Evolutionary conservation across 1,140 invertebrate species (phyloP).

Genomic region (Platorchestia sp.): DNA sequence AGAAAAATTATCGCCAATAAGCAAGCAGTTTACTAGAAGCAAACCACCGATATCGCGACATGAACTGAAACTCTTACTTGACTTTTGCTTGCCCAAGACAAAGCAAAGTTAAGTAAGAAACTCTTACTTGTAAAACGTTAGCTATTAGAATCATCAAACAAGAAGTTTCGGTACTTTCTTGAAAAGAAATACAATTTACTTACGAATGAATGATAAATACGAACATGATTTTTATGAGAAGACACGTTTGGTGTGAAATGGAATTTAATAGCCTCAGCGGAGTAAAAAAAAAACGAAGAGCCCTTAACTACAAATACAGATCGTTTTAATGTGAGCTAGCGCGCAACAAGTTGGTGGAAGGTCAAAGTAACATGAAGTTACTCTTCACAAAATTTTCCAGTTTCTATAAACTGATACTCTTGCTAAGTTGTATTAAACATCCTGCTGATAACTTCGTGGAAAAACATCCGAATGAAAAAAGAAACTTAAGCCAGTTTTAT

Average conservation of each 20-base stretch:
- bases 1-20: neutral
- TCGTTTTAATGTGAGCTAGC: neutral
- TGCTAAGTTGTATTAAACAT: neutral
- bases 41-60: conserved; percentile 20
- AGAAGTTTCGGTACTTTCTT: neutral
- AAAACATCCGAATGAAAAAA: neutral
- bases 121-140: neutral
- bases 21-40: neutral
- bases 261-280: neutral
- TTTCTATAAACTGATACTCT: neutral
- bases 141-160: neutral
- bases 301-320: neutral
- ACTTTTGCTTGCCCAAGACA: conserved; percentile 20
- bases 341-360: neutral
- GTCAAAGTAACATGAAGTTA: neutral
- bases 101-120: conserved; percentile 6
- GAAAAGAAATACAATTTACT: neutral
- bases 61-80: conserved; percentile 8
- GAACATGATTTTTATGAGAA: neutral
- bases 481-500: neutral
- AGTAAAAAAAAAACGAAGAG: neutral
- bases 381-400: neutral
- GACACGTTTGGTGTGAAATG: neutral
- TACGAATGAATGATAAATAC: neutral
- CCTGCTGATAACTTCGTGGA: neutral